phyloP scores from a whole-genome alignment of 2,113 vertebrate genomes.

The Microtus montanus region DNA sequence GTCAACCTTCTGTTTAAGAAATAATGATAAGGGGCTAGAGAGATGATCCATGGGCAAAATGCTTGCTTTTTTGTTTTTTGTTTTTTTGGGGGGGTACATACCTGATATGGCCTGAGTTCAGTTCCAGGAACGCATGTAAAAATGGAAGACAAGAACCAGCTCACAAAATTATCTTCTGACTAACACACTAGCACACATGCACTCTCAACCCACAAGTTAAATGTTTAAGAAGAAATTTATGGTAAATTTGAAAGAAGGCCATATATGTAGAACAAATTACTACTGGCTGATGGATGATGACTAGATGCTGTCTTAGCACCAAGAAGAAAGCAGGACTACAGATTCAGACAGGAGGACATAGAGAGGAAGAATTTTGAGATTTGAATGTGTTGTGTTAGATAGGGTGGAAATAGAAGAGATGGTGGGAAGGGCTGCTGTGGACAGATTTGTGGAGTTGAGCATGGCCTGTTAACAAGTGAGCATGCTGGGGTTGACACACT shows the following conservation, averaged over 20 bases:
- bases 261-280: constrained; percentile 20
- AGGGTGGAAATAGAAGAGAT: not conserved
- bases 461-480: constrained; percentile 14
- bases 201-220: not conserved
- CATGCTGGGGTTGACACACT: not conserved
- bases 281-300: not conserved
- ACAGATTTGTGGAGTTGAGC: not conserved
- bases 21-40: not conserved
- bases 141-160: not conserved
- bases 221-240: not conserved
- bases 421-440: not conserved
- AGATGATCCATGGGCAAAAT: not conserved
- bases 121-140: not conserved
- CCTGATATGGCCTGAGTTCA: not conserved
- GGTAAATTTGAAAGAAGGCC: constrained; percentile 31
- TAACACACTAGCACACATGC: not conserved
- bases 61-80: not conserved
- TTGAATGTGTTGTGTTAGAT: not conserved
- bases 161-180: not conserved
- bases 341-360: not conserved
- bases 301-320: not conserved
- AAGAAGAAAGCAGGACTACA: not conserved
- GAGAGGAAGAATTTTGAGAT: constrained; percentile 28
- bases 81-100: too few species aligned
- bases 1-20: constrained; percentile 1